Evolutionary conservation across 2,888 invertebrate genomes (phyloP), one percentile per base, ranked within the genome.

Genomic region (Poecilus cupreus): DNA sequence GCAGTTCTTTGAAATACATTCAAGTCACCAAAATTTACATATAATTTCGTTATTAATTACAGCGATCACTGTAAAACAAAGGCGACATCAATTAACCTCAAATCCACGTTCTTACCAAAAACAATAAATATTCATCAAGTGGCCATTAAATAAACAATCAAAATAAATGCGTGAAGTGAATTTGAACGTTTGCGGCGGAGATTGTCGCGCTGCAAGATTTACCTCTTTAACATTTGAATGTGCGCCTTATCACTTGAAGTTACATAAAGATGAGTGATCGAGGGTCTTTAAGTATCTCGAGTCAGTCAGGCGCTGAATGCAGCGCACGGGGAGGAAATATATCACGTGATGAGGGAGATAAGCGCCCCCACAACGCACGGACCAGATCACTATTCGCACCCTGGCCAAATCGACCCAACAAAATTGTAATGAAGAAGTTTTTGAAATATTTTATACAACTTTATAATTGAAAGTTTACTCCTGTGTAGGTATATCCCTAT

Each of bases 191-290:
- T n/a, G 20, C 51, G 51, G 51, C 16, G 4, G 20, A 2, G 51
- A 60, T n/a, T 24, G 22, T 60, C 60, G 60, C 26, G 60, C 32
- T 6, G 32, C 3, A 74, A 49, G 49, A 74, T 74, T 74, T 74
- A 51, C 26, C 74, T 74, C 57, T 60, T 57, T 77, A 77, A 57
- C 78, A 78, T 64, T 78, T 64, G 39, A 60, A 43, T 46, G 64
- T 18, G 11, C 32, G 64, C 37, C 32, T 68, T 68, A 68, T 68
- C 64, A 68, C 64, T 51, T 13, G 20, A 16, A 32, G 60, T 16
- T 78, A 78, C 78, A 64, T 60, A 78, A 43, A 78, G 79, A 79
- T 79, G 79, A 79, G 70, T 79, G 79, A 79, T 79, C 18, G 79
- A n/a, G 22, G 70, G 51, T 79, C 51, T 70, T 77, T 77, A 77